Percentiles rank a stretch among this genome's conserved stretches.
Evolutionary conservation across 1,140 invertebrate species (phyloP).

Genomic region (Apis dorsata): DNA sequence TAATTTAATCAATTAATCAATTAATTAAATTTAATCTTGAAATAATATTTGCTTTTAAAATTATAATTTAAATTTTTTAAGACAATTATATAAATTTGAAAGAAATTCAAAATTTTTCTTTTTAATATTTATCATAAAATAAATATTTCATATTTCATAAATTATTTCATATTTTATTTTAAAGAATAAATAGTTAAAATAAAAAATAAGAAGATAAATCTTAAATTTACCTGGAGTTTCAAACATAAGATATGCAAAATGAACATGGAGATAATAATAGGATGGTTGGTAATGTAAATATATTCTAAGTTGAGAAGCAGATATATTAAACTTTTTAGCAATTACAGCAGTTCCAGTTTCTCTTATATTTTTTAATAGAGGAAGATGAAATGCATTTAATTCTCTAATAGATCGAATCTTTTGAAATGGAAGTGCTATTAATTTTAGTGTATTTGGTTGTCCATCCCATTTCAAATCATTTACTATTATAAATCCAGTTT

Average conservation of each 20-base stretch:
- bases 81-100: background rate
- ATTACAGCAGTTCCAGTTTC: conserved; percentile 88
- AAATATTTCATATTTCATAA: background rate
- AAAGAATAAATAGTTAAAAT: too few species aligned
- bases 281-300: conserved; percentile 98
- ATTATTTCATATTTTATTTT: too few species aligned
- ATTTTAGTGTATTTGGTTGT: conserved; percentile 87
- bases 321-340: conserved; percentile 88
- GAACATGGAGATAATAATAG: conserved; percentile 97
- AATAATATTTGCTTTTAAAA: background rate
- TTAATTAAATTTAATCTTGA: background rate
- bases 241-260: conserved; percentile 92
- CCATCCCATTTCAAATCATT: conserved; percentile 98
- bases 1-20: background rate
- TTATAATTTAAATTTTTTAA: background rate
- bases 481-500: conserved; percentile 92
- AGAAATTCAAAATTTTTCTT: background rate
- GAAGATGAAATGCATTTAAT: conserved; percentile 88
- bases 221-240: conserved; percentile 86
- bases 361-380: conserved; percentile 90
- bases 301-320: conserved; percentile 86
- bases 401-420: conserved; percentile 92
- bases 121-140: background rate
- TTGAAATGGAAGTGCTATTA: conserved; percentile 89
- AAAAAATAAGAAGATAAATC: conserved; percentile 40